Evolutionary conservation across 1,140 invertebrate genomes (phyloP), one percentile per base, ranked within the genome.

Genomic region (fruit fly (Drosophila melanogaster)): DNA sequence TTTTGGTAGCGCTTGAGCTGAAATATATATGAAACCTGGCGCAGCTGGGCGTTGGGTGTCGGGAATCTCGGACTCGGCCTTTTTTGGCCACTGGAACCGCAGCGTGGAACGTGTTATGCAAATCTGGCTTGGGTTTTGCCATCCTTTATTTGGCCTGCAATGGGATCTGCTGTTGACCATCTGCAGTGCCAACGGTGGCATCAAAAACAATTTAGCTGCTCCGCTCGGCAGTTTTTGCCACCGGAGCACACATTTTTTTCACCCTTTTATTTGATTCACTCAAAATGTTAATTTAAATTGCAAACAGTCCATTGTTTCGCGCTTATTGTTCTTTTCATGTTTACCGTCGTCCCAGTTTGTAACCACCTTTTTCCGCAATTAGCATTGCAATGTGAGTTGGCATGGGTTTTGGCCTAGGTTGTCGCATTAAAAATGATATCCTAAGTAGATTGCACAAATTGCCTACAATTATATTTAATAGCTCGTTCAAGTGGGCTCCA

Each of bases 381-480:
- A 86, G 83, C 83, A 87, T 87, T 53, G 51, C 37, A 40, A 47
- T 54, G 38, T 43, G 56, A 24, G 35, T 30, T 30, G 30, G 7
- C 30, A 19, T 5, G 22, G 44, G 6, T 15, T 19, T 15, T 22
- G 30, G 43, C 26, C 40, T 43, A 58, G 59, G 51, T 35, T 47
- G 69, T 54, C 59, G 72, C 81, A 87, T 87, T 83, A 79, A 79
- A 86, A 83, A 89, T 86, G 84, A 87, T 87, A 89, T 87, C 58
- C 84, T 72, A 83, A 89, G 84, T 87, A 89, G 75, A 87, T 89
- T 79, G 79, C 69, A 79, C 86, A 87, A 89, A 87, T 87, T 72
- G 79, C 84, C 73, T 53, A 59, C 84, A 89, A 87, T 87, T 87
- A 87, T 76, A 87, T 89, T 86, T 86, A 86, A 86, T 86, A 77